These are phyloP conservation scores for Anabas testudineus DNA, from an alignment of 2,797 vertebrate species.

Conservation along the genomic window DNA sequence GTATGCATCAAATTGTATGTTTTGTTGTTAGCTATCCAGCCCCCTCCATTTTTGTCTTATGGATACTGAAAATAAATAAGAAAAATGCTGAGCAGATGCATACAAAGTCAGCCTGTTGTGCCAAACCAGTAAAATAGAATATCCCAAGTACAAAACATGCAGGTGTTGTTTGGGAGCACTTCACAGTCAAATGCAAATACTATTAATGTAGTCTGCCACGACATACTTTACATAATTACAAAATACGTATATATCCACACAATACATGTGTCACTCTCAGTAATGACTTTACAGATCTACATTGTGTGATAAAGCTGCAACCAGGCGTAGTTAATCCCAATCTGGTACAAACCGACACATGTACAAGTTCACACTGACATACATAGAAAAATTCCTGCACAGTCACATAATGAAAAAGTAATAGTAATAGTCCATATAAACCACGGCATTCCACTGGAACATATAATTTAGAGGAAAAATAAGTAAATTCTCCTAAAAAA, in stretches of 20 bases:
- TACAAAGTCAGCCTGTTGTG: slow-evolving; percentile 16
- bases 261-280: background rate
- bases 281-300: background rate
- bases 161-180: slow-evolving; percentile 18
- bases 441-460: background rate
- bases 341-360: background rate
- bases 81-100: slow-evolving; percentile 28
- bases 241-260: slow-evolving; percentile 1
- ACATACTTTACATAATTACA: background rate
- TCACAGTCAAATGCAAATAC: slow-evolving; percentile 18
- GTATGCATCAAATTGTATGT: slow-evolving; percentile 50
- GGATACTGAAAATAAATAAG: slow-evolving; percentile 35
- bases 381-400: background rate
- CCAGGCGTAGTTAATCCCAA: background rate
- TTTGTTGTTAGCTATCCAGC: slow-evolving; percentile 34
- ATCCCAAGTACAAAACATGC: slow-evolving; percentile 16
- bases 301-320: background rate
- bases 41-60: slow-evolving; percentile 25
- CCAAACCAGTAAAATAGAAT: slow-evolving; percentile 33
- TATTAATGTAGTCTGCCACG: slow-evolving; percentile 2
- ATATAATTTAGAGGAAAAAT: background rate
- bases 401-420: background rate
- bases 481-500: background rate
- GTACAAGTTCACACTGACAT: background rate
- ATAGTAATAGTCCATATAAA: too few species aligned